Percentiles rank a stretch among this genome's conserved stretches.
Conservation (phyloP, 2,797 vertebrate genomes). For the Pantherophis vulpinus region DNA sequence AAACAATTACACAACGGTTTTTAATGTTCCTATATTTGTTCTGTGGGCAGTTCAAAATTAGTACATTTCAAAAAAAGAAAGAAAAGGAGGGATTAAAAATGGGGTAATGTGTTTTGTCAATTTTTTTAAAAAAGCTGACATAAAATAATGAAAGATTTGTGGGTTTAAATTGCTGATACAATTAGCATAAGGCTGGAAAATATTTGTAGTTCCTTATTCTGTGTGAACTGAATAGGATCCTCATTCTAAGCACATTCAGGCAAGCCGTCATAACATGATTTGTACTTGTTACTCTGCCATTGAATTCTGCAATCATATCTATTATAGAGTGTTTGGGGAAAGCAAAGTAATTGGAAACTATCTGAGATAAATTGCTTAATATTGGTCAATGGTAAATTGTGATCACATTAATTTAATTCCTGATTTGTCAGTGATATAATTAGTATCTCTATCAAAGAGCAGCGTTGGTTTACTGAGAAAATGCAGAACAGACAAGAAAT, state of each 20-base stretch:
- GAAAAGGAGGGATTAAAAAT: not conserved
- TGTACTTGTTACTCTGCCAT: slow-evolving; percentile 55
- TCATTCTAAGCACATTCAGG: slow-evolving; percentile 30
- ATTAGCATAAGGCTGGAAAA: not conserved
- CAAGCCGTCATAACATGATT: slow-evolving; percentile 46
- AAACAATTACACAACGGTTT: not conserved
- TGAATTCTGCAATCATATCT: slow-evolving; percentile 51
- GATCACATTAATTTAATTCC: slow-evolving; percentile 62
- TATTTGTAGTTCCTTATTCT: not conserved
- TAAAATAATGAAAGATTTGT: not conserved
- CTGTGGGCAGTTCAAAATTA: not conserved
- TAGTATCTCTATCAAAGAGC: slow-evolving; percentile 46
- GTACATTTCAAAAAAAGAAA: not conserved
- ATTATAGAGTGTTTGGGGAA: slow-evolving; percentile 43
- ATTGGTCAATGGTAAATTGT: slow-evolving; percentile 59
- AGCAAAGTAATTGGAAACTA: slow-evolving; percentile 59
- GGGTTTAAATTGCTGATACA: not conserved
- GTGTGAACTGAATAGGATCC: not conserved
- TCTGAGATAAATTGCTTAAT: slow-evolving; percentile 64
- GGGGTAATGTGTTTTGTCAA: not conserved
- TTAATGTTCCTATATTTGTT: not conserved
- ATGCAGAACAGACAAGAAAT: slow-evolving; percentile 21
- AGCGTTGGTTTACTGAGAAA: slow-evolving; percentile 45
- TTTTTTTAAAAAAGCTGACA: not conserved
- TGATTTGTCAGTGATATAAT: slow-evolving; percentile 54